These are phyloP conservation scores for Odontocerum albicorne DNA, from an alignment of 2,888 invertebrate genomes.

Conservation along the genomic window DNA sequence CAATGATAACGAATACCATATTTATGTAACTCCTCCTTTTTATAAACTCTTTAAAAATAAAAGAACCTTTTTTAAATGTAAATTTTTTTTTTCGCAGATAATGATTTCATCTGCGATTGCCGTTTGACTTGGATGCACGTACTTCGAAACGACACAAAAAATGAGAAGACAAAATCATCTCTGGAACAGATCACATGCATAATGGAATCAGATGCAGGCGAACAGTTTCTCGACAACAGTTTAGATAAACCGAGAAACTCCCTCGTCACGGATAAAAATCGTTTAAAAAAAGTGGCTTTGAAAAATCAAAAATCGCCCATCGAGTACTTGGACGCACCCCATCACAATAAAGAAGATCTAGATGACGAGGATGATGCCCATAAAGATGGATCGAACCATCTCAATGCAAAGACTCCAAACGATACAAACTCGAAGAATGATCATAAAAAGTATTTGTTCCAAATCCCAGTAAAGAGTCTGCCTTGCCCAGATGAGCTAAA, in stretches of 20 bases:
- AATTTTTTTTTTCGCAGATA: constrained; percentile 66
- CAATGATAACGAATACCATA: too few relatives aligned
- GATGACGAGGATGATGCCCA: constrained; percentile 34
- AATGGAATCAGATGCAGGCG: constrained; percentile 57
- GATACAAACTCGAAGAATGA: constrained; percentile 24
- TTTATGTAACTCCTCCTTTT: too few relatives aligned
- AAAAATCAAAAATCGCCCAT: constrained; percentile 26
- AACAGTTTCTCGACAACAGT: constrained; percentile 46
- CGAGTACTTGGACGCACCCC: constrained; percentile 27
- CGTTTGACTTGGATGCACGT: constrained; percentile 78
- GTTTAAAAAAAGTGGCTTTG: constrained; percentile 17
- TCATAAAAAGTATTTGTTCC: constrained; percentile 45
- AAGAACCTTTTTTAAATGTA: too few relatives aligned
- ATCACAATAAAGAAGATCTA: constrained; percentile 14
- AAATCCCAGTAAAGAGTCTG: constrained; percentile 59
- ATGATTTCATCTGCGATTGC: constrained; percentile 82
- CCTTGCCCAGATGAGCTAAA: constrained; percentile 65
- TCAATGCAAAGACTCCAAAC: not conserved
- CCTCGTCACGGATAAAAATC: constrained; percentile 43
- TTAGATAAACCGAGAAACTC: constrained; percentile 41
- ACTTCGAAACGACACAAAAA: constrained; percentile 74
- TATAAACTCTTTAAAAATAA: too few relatives aligned
- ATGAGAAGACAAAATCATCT: constrained; percentile 66
- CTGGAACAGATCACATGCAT: constrained; percentile 73
- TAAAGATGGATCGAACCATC: constrained; percentile 17